Evolutionary conservation across 2,113 vertebrate genomes (phyloP).

Genomic region (Scartelaos histophorus): DNA sequence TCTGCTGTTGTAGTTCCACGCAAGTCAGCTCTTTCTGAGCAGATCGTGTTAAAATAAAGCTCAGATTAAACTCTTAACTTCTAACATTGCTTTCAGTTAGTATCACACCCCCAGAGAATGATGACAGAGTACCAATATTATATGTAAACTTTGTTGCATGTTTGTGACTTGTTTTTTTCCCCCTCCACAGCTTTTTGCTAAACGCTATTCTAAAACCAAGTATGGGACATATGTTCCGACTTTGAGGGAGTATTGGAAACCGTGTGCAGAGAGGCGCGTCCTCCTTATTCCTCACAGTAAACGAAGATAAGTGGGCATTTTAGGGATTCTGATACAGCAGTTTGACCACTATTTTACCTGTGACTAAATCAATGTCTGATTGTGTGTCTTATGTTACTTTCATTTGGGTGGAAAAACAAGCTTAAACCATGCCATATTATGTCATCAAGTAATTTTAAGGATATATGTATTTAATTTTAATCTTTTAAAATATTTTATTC

Average conservation of each 20-base stretch:
- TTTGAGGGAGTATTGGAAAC: conserved; percentile 75
- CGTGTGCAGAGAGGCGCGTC: conserved; percentile 21
- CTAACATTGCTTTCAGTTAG: too few relatives aligned
- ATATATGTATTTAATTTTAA: background rate
- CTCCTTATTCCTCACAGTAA: conserved; percentile 27
- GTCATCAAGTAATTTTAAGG: background rate
- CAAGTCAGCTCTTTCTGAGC: too few relatives aligned
- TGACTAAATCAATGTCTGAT: too few relatives aligned
- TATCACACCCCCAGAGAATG: too few relatives aligned
- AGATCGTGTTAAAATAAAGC: too few relatives aligned
- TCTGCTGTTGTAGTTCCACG: too few relatives aligned
- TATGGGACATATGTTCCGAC: conserved; percentile 79
- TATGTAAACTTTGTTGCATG: background rate
- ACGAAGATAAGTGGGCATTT: conserved; percentile 36
- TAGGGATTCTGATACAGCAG: background rate
- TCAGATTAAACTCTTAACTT: too few relatives aligned
- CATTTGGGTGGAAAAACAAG: background rate
- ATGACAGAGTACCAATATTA: background rate
- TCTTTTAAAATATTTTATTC: background rate
- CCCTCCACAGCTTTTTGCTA: conserved; percentile 72
- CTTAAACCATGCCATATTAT: background rate
- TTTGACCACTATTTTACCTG: background rate
- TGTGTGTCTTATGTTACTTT: background rate
- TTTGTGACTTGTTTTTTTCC: background rate
- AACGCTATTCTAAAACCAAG: conserved; percentile 78